Percentiles rank a stretch among this genome's conserved stretches.
These are phyloP conservation scores for Spongilla lacustris DNA, from an alignment of 37 sponge, comb jelly and placozoan species.

Conservation along the genomic window DNA sequence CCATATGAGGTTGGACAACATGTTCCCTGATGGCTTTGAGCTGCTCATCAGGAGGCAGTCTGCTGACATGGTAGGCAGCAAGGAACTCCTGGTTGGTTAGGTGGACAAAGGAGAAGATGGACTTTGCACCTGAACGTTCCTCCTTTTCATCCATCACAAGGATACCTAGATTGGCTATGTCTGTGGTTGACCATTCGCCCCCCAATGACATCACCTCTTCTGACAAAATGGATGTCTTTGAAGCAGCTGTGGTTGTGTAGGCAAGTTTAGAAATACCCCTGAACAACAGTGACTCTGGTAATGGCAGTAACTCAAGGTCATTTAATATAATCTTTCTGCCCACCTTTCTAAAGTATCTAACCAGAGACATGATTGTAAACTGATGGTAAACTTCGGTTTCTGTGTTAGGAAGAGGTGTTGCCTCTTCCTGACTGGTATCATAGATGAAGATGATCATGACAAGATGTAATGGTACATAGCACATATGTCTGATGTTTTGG, in stretches of 20 bases:
- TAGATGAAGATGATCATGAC: constrained; percentile 45
- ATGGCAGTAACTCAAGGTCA: not conserved
- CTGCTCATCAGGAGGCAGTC: not conserved
- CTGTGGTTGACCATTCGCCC: no score
- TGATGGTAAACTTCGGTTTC: constrained; percentile 36
- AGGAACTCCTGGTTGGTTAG: constrained; percentile 58
- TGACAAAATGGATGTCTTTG: constrained; percentile 11
- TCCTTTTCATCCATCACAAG: not conserved
- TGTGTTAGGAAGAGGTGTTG: constrained; percentile 27
- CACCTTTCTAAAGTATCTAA: not conserved
- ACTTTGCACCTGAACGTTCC: constrained; percentile 8
- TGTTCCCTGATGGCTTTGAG: not conserved
- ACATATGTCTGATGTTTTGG: constrained; percentile 44
- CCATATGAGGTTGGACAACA: constrained; percentile 18
- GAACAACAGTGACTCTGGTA: constrained; percentile 7
- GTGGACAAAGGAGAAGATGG: constrained; percentile 49
- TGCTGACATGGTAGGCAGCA: no score
- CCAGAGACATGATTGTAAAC: constrained; percentile 34
- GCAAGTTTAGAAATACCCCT: constrained; percentile 23
- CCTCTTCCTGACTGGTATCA: not conserved
- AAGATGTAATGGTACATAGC: constrained; percentile 60
- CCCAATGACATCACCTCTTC: constrained; percentile 21
- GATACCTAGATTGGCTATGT: not conserved
- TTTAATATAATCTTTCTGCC: constrained; percentile 12
- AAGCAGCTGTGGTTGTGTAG: constrained; percentile 4